Evolutionary conservation across 2,113 vertebrate genomes (phyloP).

Genomic region (Chelonoidis abingdonii): DNA sequence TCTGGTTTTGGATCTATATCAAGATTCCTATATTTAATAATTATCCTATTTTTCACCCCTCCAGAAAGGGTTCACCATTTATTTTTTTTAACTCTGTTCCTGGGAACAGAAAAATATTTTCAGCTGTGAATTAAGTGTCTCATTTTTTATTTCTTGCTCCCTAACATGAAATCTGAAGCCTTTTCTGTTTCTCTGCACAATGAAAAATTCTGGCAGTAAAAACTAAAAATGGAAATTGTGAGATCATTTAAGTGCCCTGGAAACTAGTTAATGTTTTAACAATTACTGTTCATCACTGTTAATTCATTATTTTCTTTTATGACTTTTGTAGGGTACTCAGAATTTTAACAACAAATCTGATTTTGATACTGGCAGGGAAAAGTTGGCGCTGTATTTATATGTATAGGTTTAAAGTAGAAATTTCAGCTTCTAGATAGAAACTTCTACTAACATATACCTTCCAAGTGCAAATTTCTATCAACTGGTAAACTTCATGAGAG

Average conservation of each 20-base stretch:
- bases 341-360: background rate
- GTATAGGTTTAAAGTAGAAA: background rate
- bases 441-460: too few species aligned
- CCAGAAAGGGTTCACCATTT: background rate
- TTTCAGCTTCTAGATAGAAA: background rate
- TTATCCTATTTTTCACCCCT: background rate
- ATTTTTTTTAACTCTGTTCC: background rate
- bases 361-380: background rate
- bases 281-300: background rate
- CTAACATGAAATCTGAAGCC: background rate
- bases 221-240: background rate
- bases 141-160: background rate
- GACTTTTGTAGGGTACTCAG: background rate
- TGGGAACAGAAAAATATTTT: background rate
- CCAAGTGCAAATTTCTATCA: background rate
- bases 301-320: background rate
- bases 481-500: background rate
- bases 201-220: background rate
- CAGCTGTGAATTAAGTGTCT: background rate
- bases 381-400: background rate
- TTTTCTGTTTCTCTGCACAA: background rate
- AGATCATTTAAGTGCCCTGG: background rate
- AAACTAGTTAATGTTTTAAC: background rate
- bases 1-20: background rate
- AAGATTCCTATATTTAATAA: background rate